Percentiles rank a stretch among this genome's conserved stretches.
Evolutionary conservation across 2,113 vertebrate genomes (phyloP).

Genomic region (Cebus imitator): DNA sequence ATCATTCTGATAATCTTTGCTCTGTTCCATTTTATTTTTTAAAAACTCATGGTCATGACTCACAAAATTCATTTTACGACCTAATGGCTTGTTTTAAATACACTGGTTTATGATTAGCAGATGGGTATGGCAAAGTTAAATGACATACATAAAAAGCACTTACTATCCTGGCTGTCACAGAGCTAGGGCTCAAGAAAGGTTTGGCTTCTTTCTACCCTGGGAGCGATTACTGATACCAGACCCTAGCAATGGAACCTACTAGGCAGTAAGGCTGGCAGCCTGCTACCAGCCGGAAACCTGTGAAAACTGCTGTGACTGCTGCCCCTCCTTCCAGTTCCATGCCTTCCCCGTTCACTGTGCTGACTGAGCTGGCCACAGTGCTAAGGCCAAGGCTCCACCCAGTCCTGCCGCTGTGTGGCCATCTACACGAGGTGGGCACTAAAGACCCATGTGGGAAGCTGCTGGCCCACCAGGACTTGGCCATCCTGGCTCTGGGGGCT

Average conservation of each 20-base stretch:
- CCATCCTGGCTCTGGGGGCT: fast-evolving
- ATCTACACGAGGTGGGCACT: fast-evolving
- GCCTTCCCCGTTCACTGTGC: fast-evolving
- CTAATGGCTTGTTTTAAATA: neutral
- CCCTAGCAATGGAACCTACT: neutral
- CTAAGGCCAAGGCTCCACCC: neutral
- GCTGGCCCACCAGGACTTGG: neutral
- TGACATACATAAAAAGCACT: fast-evolving
- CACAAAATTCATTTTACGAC: neutral
- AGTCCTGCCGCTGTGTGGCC: fast-evolving
- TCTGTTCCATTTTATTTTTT: neutral
- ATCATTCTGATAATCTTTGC: neutral
- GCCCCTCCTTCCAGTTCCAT: fast-evolving
- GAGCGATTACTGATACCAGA: fast-evolving
- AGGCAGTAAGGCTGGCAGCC: neutral
- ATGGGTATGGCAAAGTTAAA: fast-evolving
- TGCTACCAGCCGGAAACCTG: neutral
- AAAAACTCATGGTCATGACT: neutral
- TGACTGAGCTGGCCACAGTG: fast-evolving
- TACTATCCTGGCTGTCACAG: fast-evolving
- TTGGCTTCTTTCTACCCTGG: neutral
- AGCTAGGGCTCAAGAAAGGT: neutral
- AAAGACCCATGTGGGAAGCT: too few relatives aligned
- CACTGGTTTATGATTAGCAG: too few relatives aligned
- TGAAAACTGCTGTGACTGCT: fast-evolving